These are phyloP conservation scores for Junonia oenone DNA, from an alignment of 2,888 invertebrate species.

Conservation along the genomic window DNA sequence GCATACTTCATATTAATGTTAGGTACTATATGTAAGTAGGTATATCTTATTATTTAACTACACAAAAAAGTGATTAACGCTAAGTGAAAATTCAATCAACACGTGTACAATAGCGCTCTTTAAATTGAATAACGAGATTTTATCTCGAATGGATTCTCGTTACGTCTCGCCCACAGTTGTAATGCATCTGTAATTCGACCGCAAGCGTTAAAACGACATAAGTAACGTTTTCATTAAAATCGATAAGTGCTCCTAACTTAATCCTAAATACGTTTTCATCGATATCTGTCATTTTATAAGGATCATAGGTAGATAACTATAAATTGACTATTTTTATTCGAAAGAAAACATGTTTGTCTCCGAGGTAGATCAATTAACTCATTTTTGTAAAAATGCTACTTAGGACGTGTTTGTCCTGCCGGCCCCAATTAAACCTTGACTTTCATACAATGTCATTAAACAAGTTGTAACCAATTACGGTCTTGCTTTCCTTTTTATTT, in stretches of 20 bases:
- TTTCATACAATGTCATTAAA: slow-evolving; percentile 10
- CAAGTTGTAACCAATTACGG: slow-evolving; percentile 4
- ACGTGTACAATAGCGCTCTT: slow-evolving; percentile 52
- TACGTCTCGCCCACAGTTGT: slow-evolving; percentile 27
- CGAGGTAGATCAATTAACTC: too few species aligned
- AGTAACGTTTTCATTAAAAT: too few species aligned
- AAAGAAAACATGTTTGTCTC: neutral
- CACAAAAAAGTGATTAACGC: slow-evolving; percentile 3
- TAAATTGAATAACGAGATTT: slow-evolving; percentile 57
- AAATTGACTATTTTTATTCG: too few species aligned
- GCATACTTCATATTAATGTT: neutral
- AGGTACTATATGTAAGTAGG: neutral
- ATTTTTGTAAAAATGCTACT: too few species aligned
- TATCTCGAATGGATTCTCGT: slow-evolving; percentile 47
- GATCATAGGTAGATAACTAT: too few species aligned
- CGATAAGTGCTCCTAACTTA: too few species aligned
- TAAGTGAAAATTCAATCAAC: slow-evolving; percentile 49
- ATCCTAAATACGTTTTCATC: too few species aligned
- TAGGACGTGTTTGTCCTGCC: too few species aligned
- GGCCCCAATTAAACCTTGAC: slow-evolving; percentile 4
- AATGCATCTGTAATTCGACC: neutral
- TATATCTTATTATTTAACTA: neutral
- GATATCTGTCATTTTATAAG: too few species aligned
- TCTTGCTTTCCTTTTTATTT: slow-evolving; percentile 3
- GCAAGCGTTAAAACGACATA: neutral